These are phyloP conservation scores for Rhinichthys klamathensis DNA, from an alignment of 2,113 vertebrate species.

Conservation along the genomic window DNA sequence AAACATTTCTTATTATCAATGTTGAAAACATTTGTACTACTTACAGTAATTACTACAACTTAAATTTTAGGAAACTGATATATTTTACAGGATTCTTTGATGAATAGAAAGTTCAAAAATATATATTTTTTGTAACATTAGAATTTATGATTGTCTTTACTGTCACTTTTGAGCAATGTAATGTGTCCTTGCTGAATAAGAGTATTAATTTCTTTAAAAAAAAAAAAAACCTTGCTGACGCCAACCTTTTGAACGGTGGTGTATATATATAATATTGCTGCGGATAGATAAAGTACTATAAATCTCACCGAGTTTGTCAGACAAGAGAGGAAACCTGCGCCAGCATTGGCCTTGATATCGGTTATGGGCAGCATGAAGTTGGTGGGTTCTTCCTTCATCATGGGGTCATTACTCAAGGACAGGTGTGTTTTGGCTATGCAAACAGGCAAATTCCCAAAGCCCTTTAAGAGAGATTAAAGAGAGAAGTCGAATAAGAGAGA, in stretches of 20 bases:
- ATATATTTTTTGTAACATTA: background rate
- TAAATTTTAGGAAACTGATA: too few relatives aligned
- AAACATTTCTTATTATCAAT: background rate
- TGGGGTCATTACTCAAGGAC: conserved; percentile 81
- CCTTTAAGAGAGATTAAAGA: conserved; percentile 67
- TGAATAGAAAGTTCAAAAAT: background rate
- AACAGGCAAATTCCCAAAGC: conserved; percentile 84
- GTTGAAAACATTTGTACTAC: background rate
- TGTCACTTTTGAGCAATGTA: background rate
- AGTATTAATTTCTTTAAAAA: too few relatives aligned
- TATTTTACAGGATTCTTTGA: background rate
- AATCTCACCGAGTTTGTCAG: conserved; percentile 80
- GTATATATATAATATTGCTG: background rate
- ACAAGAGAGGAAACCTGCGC: conserved; percentile 84
- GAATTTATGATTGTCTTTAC: background rate
- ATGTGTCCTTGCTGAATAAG: background rate
- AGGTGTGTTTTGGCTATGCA: conserved; percentile 87
- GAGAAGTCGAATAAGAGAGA: background rate
- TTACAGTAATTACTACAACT: too few relatives aligned
- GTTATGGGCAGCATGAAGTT: conserved; percentile 82
- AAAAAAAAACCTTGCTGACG: background rate
- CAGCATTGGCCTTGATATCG: conserved; percentile 82
- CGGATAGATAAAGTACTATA: background rate
- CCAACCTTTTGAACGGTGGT: background rate
- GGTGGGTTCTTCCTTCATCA: conserved; percentile 78